These are phyloP conservation scores for Stenolophus ochropezus DNA, from an alignment of 2,888 invertebrate genomes.

Conservation along the genomic window DNA sequence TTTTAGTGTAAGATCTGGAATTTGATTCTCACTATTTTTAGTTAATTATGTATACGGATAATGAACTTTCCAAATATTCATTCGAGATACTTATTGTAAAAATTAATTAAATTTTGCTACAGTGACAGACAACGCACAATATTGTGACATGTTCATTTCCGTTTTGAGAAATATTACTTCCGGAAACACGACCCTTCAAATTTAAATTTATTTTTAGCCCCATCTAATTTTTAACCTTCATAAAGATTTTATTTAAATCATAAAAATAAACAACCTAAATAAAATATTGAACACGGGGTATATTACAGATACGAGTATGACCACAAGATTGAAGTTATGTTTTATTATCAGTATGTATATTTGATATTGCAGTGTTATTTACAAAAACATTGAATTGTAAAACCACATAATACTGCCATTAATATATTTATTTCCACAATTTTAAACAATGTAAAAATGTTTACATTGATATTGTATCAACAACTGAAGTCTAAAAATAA, in stretches of 20 bases:
- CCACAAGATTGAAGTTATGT: not conserved
- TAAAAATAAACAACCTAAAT: not conserved
- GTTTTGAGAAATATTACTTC: not conserved
- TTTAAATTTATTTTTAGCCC: not conserved
- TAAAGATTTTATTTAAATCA: not conserved
- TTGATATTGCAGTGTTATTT: too few relatives aligned
- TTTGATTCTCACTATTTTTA: too few relatives aligned
- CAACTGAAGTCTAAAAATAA: not conserved
- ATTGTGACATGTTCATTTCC: not conserved
- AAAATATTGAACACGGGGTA: too few relatives aligned
- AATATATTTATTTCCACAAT: not conserved
- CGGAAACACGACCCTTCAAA: not conserved
- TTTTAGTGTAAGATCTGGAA: too few relatives aligned
- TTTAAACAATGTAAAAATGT: not conserved
- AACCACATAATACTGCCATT: not conserved
- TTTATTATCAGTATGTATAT: not conserved
- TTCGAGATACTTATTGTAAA: not conserved
- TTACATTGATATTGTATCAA: not conserved
- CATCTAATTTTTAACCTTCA: not conserved
- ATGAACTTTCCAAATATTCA: too few relatives aligned
- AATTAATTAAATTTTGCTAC: not conserved
- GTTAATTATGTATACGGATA: too few relatives aligned
- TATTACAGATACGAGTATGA: not conserved
- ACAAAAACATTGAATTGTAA: not conserved
- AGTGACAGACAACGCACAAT: not conserved